Percentiles rank a stretch among this genome's conserved stretches.
Conservation (phyloP, 2,888 invertebrate species). For the Lottia gigantea region DNA sequence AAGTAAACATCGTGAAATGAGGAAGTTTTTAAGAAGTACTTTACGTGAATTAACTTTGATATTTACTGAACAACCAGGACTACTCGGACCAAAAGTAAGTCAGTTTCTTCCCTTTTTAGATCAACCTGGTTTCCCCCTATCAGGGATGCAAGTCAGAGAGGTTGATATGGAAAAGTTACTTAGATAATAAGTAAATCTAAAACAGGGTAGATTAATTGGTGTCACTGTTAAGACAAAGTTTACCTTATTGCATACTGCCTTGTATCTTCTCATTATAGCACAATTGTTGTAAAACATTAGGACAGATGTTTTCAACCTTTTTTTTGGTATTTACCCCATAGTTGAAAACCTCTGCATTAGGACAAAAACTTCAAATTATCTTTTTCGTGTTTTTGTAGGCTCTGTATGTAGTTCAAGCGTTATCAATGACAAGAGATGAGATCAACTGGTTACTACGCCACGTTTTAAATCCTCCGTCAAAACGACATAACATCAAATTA, state of each 20-base stretch:
- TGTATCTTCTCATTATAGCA: too few relatives aligned
- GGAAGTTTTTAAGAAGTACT: constrained; percentile 95
- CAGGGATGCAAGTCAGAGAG: too few relatives aligned
- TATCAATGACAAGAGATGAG: constrained; percentile 96
- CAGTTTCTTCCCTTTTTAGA: not conserved
- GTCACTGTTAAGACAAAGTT: too few relatives aligned
- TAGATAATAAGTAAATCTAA: too few relatives aligned
- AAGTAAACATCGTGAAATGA: constrained; percentile 90
- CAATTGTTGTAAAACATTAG: too few relatives aligned
- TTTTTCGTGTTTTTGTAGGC: constrained; percentile 71
- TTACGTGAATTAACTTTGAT: constrained; percentile 94
- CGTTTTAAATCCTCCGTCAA: constrained; percentile 90
- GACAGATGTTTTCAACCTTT: too few relatives aligned
- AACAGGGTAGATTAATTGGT: too few relatives aligned
- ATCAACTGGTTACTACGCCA: constrained; percentile 95
- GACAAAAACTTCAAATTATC: not conserved
- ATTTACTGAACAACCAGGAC: constrained; percentile 96
- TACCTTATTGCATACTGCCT: too few relatives aligned
- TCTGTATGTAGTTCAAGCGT: constrained; percentile 93
- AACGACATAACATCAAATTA: constrained; percentile 60
- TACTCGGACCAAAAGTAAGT: constrained; percentile 89
- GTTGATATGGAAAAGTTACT: too few relatives aligned
- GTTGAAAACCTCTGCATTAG: too few relatives aligned
- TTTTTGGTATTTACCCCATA: too few relatives aligned
- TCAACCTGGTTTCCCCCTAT: too few relatives aligned